A percentile compares a stretch with the other conserved stretches of the same genome.
phyloP scores from a whole-genome alignment of 2,888 invertebrate genomes.

The Elysia crispata region DNA sequence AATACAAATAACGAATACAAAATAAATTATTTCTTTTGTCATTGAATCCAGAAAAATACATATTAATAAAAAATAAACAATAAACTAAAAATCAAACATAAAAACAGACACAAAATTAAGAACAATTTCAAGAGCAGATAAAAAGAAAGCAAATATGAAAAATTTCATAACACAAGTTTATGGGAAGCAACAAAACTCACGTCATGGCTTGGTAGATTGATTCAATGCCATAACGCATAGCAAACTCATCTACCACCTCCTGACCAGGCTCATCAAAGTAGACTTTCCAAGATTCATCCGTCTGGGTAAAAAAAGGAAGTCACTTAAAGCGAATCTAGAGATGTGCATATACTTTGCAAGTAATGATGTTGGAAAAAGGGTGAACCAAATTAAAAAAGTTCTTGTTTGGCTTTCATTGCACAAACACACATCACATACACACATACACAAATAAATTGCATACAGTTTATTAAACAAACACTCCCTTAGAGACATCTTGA shows the following conservation, averaged over 20 bases:
- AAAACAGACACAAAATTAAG: neutral
- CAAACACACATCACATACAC: too few relatives aligned
- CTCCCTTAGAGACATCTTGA: too few relatives aligned
- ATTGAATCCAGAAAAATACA: too few relatives aligned
- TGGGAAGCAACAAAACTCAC: conserved; percentile 80
- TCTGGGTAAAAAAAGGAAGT: conserved; percentile 40
- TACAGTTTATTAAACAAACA: too few relatives aligned
- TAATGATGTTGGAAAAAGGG: too few relatives aligned
- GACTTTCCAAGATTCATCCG: conserved; percentile 99
- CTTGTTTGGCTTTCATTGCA: too few relatives aligned
- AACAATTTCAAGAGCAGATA: neutral
- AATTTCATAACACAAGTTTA: neutral
- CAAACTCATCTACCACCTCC: conserved; percentile 99
- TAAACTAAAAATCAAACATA: neutral
- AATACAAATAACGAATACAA: too few relatives aligned
- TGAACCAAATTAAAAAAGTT: too few relatives aligned
- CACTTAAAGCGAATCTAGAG: too few relatives aligned
- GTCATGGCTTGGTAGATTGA: conserved; percentile 99
- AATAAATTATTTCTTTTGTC: too few relatives aligned
- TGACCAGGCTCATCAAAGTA: conserved; percentile 99
- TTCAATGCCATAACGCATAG: conserved; percentile 99
- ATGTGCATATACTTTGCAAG: too few relatives aligned
- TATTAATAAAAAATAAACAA: neutral
- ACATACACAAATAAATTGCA: too few relatives aligned
- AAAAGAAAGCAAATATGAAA: neutral